phyloP scores from a whole-genome alignment of 2,888 invertebrate species.

The Rhogogaster chlorosoma region DNA sequence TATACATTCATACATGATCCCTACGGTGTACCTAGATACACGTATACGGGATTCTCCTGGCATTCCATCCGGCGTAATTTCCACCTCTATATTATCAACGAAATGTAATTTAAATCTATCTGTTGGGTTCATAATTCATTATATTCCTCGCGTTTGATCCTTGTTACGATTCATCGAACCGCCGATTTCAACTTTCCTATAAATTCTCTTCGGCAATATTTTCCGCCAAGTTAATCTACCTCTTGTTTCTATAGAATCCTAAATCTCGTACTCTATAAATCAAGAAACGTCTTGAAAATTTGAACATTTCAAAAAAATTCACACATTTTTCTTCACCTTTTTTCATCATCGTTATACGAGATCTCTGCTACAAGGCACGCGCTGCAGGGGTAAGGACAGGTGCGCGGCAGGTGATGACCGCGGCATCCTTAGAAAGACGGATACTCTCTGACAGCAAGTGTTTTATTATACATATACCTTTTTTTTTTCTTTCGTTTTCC shows the following conservation, averaged over 20 bases:
- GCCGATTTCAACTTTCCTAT: too few species aligned
- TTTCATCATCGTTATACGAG: background rate
- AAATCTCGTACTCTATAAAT: too few species aligned
- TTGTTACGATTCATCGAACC: background rate
- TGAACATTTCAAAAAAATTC: background rate
- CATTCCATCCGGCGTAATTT: background rate
- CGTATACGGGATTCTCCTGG: background rate
- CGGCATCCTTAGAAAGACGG: constrained; percentile 27
- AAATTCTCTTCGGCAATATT: too few species aligned
- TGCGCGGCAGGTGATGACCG: constrained; percentile 44
- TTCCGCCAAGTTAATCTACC: too few species aligned
- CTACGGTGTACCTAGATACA: background rate
- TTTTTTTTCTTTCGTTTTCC: background rate
- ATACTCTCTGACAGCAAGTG: background rate
- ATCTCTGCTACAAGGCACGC: background rate
- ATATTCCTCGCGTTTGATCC: background rate
- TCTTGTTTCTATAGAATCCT: too few species aligned
- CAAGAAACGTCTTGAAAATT: background rate
- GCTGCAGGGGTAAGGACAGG: constrained; percentile 42
- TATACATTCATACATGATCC: background rate
- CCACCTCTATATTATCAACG: background rate
- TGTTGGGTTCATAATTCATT: background rate
- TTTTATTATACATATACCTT: background rate
- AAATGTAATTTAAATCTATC: background rate
- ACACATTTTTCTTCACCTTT: background rate